phyloP scores from a whole-genome alignment of 2,888 invertebrate genomes.

The Folsomia manolachei region DNA sequence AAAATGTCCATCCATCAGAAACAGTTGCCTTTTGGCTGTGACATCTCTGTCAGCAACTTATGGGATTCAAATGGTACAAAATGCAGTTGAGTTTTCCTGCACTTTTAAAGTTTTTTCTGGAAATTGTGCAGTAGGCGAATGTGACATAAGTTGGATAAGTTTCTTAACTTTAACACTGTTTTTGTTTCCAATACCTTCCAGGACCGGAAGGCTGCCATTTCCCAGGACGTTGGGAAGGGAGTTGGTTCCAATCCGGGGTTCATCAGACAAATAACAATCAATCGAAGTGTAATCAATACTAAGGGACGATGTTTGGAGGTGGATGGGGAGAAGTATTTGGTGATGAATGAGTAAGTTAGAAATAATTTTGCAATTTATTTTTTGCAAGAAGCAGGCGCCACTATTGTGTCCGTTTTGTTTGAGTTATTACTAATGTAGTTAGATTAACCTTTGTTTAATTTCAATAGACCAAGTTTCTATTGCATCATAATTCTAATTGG shows the following conservation, averaged over 20 bases:
- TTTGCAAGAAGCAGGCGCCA: no score
- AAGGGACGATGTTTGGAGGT: slow-evolving; percentile 68
- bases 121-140: no score
- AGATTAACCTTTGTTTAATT: no score
- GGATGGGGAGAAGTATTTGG: slow-evolving; percentile 65
- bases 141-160: no score
- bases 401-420: no score
- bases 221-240: slow-evolving; percentile 47
- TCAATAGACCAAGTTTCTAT: no score
- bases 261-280: slow-evolving; percentile 54
- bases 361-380: no score
- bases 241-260: slow-evolving; percentile 67
- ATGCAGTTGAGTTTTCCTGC: background rate
- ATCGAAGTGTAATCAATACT: slow-evolving; percentile 62
- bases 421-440: no score
- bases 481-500: no score
- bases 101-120: no score
- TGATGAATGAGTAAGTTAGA: slow-evolving; percentile 55
- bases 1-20: slow-evolving; percentile 45
- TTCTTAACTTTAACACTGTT: background rate
- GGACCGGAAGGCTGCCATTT: slow-evolving; percentile 46
- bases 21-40: slow-evolving; percentile 41
- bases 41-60: slow-evolving; percentile 38
- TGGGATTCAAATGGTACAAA: background rate
- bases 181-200: no score